Base-by-base conservation (phyloP, 1,140 invertebrate genomes). In the Drosophila busckii region DNA sequence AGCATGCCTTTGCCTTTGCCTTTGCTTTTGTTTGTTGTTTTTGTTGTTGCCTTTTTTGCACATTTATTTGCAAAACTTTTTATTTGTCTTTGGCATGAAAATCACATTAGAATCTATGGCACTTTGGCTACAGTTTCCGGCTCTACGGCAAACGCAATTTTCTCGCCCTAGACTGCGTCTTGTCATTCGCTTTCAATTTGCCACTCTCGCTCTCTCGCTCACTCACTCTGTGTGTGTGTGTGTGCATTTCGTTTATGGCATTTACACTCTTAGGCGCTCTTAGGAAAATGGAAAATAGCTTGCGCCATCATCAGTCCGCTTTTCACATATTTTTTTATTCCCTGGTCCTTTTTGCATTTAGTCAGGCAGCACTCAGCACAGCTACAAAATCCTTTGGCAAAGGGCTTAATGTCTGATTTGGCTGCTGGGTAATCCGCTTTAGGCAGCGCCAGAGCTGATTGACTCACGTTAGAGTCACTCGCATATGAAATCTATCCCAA, bases 351-450 rank as follows among this genome's bases (percentile, higher is more conserved):
- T 41, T 34, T 23, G 23, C 44, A 46, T 58, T 69, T 55, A 52
- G 42, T 44, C 37, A 35, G 55, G 41, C 28, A 17, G 4, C 25
- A 37, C 60, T 41, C 60, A 46, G 38, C 31, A 37, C 40, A 46
- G 31, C 60, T 54, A 20, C 48, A 23, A 78, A 78, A 78, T 78
- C 67, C 62, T 71, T 78, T 80, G 63, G 63, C 41, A 64, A 71
- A 71, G 60, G 67, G 73, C 66, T 76, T 78, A 63, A 54, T 65
- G 73, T 80, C 71, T 78, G 46, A 56, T 56, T 67, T 48, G 58
- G 46, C 50, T 63, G 50, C 28, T 45, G 23, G 19, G 62, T 80
- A 78, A 78, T 78, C 73, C 67, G 71, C 71, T 78, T 78, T 63
- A 19, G 48, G 46, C 62, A 35, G 34, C 42, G 12, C 6, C 17